Evolutionary conservation across 2,888 invertebrate genomes (phyloP), one percentile per base, ranked within the genome.

Genomic region (Tiliacea citrago): DNA sequence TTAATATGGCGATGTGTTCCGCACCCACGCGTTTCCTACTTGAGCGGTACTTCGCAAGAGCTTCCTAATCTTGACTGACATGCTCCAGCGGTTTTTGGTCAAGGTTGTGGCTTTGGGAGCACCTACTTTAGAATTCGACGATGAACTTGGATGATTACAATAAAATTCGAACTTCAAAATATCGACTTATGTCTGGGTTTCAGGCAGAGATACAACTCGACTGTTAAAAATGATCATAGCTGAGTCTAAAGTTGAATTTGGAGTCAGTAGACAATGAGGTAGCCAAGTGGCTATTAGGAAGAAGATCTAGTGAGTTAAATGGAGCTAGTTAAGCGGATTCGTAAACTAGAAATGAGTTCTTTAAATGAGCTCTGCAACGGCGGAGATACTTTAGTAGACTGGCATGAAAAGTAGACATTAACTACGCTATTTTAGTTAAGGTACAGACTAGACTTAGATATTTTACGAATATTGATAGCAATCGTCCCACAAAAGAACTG

Each of bases 1-100:
- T 47, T 62, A 69, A 60, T 53, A 58, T 67, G 67, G 47, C 69
- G 62, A 75, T 84, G 62, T 69, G 85, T 81, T 68, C 75, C 81
- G 75, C 84, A 53, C 85, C 77, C 67, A 67, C 76, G 85, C 72
- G 60, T 70, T 61, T 70, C 80, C 75, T 61, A 55, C 81, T 82
- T 62, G 69, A 82, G 60, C 53, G 68, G 51, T 57, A 80, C 81
- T 73, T 67, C 49, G 55, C 63, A 69, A 84, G 55, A 81, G 85
- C 72, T 70, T 84, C 76, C 67, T 84, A 70, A 82, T 85, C 85
- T 85, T 82, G 85, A 85, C 71, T 82, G 85, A 82, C 72, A 61
- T 66, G 68, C 81, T 58, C 21, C 61, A 53, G 35, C 49, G 47
- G 53, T 61, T 66, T 47, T 58, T 49, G 76, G 68, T 68, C 82